phyloP scores from a whole-genome alignment of 2,113 vertebrate genomes.

The Pseudorasbora parva region DNA sequence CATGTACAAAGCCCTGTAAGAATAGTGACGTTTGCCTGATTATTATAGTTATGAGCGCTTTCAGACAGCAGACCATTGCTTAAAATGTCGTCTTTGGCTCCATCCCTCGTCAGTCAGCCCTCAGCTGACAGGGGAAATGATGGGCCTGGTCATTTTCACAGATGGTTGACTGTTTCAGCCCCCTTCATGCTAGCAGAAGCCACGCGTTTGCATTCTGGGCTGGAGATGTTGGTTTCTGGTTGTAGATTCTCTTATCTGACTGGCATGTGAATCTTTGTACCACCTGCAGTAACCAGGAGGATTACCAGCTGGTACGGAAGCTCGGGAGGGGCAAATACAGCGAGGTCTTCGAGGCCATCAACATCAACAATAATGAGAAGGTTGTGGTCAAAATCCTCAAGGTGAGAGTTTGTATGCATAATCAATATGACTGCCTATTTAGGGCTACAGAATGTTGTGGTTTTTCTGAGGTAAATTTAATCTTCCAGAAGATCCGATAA shows the following conservation, averaged over 20 bases:
- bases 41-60: constrained; percentile 19
- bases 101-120: constrained; percentile 7
- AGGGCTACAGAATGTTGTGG: neutral
- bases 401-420: constrained; percentile 75
- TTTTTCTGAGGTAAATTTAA: neutral
- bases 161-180: constrained; percentile 29
- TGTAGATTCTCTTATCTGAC: neutral
- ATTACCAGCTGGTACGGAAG: constrained; percentile 97
- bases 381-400: constrained; percentile 99
- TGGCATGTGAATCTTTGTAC: constrained; percentile 2
- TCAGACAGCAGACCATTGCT: constrained; percentile 16
- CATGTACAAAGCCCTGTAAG: neutral
- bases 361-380: constrained; percentile 96
- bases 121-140: constrained; percentile 36
- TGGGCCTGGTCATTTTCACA: constrained; percentile 39
- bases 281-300: constrained; percentile 91
- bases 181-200: neutral
- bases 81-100: constrained; percentile 41
- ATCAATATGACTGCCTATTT: neutral
- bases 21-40: constrained; percentile 8
- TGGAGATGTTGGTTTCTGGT: constrained; percentile 14
- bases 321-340: constrained; percentile 96
- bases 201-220: neutral
- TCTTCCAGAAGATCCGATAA: too few species aligned
- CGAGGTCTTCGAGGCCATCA: constrained; percentile 98